These are phyloP conservation scores for Corythucha ciliata DNA, from an alignment of 2,888 invertebrate genomes.

Conservation along the genomic window DNA sequence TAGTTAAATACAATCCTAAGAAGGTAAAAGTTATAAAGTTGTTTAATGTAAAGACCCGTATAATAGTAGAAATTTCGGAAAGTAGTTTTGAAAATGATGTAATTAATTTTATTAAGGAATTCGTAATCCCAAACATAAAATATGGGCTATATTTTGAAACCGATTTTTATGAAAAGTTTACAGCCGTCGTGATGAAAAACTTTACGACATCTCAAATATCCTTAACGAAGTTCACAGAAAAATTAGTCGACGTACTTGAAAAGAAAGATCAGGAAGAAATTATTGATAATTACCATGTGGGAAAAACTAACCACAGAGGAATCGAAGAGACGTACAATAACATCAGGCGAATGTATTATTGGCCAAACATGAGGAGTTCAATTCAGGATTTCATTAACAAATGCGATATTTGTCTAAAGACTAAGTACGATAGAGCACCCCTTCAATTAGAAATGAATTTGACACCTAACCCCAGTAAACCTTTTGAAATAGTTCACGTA, in stretches of 20 bases:
- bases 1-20: background rate
- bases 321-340: slow-evolving; percentile 27
- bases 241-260: slow-evolving; percentile 18
- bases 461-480: slow-evolving; percentile 30
- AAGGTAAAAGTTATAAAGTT: background rate
- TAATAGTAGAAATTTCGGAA: background rate
- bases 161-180: slow-evolving; percentile 1
- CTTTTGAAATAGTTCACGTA: slow-evolving; percentile 31
- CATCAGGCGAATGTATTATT: slow-evolving; percentile 28
- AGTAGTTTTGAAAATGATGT: slow-evolving; percentile 1
- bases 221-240: slow-evolving; percentile 2
- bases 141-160: slow-evolving; percentile 5
- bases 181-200: background rate
- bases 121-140: background rate
- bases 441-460: slow-evolving; percentile 26
- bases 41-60: background rate
- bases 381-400: slow-evolving; percentile 29
- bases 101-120: slow-evolving; percentile 7
- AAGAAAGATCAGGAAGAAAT: slow-evolving; percentile 16
- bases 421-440: slow-evolving; percentile 31
- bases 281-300: slow-evolving; percentile 22
- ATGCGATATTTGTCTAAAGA: slow-evolving; percentile 29
- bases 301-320: slow-evolving; percentile 29
- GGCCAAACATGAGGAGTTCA: slow-evolving; percentile 25
- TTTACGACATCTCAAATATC: background rate